Base-by-base conservation (phyloP, 1,140 invertebrate genomes). In the Copidosoma floridanum region DNA sequence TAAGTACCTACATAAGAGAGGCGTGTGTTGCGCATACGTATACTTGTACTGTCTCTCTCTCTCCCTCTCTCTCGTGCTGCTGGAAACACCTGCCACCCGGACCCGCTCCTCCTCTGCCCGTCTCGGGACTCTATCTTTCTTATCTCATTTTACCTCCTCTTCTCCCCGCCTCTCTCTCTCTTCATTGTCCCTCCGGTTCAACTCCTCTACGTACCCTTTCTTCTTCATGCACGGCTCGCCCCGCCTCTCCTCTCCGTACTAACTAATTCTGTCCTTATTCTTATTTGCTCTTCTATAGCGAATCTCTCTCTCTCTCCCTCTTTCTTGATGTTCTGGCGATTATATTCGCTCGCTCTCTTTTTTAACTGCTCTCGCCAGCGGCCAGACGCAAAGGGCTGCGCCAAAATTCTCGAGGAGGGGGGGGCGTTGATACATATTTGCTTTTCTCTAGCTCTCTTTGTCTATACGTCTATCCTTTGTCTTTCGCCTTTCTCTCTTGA, bases 11-110 rank as follows among this genome's bases (percentile, higher is more conserved):
- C n/a, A n/a, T n/a, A n/a, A n/a, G n/a, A n/a, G n/a, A n/a, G n/a
- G n/a, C n/a, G n/a, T n/a, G n/a, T n/a, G n/a, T n/a, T n/a, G n/a
- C n/a, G n/a, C n/a, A n/a, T n/a, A n/a, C n/a, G n/a, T n/a, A n/a
- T n/a, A n/a, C n/a, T n/a, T n/a, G n/a, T n/a, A n/a, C n/a, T n/a
- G n/a, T n/a, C 48, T 16, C 46, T 4, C 27, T 6, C 46, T 66
- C 68, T 51, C 37, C n/a, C n/a, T n/a, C n/a, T n/a, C n/a, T n/a
- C n/a, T n/a, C n/a, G n/a, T n/a, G n/a, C n/a, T n/a, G n/a, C 44
- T 47, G 40, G 35, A 67, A 74, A 74, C 74, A 77, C 75, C 75
- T 78, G 73, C 73, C 73, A 68, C 65, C 24, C 65, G 21, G 61
- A 51, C 65, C 63, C 65, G 55, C 57, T 48, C 27, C 52, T 54